phyloP scores from a whole-genome alignment of 2,113 vertebrate genomes.

The Gobiocypris rarus region DNA sequence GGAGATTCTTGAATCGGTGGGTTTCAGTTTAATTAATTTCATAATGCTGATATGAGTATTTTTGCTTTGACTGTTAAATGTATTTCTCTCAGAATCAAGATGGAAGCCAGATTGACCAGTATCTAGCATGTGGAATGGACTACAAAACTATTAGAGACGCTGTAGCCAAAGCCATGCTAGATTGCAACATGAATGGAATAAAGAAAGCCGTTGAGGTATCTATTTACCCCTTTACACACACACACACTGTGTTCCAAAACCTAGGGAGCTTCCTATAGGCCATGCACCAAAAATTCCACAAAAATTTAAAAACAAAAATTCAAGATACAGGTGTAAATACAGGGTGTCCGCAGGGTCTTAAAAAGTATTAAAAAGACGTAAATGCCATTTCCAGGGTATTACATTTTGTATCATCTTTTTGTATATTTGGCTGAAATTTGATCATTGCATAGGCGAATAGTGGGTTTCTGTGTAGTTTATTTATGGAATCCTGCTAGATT shows the following conservation, averaged over 20 bases:
- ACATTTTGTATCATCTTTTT: no score
- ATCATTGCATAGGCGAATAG: no score
- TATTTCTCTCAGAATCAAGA: conserved; percentile 59
- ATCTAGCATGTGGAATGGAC: conserved; percentile 78
- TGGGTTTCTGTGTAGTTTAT: no score
- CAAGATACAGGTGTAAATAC: no score
- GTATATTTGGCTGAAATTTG: no score
- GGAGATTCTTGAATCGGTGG: conserved; percentile 80
- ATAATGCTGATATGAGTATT: neutral
- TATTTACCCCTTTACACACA: neutral
- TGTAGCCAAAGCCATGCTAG: conserved; percentile 75
- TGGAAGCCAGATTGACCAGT: conserved; percentile 78
- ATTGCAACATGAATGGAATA: conserved; percentile 66
- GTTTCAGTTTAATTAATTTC: neutral
- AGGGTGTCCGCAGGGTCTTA: no score
- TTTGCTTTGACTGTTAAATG: neutral
- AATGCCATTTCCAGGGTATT: no score
- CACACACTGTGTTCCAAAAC: neutral
- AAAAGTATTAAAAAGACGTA: no score
- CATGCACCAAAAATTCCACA: no score
- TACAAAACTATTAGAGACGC: conserved; percentile 85
- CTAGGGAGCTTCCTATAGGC: neutral
- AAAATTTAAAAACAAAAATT: no score
- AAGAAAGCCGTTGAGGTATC: conserved; percentile 77
- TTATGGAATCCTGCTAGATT: no score